Conservation (phyloP, 2,888 invertebrate species). For the Aphodius granarius region DNA sequence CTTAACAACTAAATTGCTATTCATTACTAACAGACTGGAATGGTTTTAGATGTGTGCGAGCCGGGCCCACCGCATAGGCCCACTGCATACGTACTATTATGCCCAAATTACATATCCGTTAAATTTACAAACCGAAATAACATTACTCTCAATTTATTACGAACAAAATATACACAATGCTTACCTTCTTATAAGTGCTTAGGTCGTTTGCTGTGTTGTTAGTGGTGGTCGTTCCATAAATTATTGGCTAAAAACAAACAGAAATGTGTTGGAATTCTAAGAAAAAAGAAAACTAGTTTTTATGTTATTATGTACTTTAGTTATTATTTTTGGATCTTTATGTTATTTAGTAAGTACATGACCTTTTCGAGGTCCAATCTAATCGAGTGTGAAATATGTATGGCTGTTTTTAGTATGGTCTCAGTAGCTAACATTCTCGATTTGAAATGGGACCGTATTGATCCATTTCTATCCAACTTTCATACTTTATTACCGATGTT, state of each 20-base stretch:
- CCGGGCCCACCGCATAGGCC: background rate
- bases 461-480: no score
- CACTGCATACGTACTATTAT: background rate
- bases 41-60: background rate
- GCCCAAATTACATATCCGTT: background rate
- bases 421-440: no score
- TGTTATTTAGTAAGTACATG: background rate
- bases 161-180: constrained; percentile 38
- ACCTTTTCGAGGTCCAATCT: constrained; percentile 1
- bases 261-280: background rate
- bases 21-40: background rate
- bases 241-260: constrained; percentile 61
- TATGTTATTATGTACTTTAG: background rate
- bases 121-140: background rate
- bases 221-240: constrained; percentile 65
- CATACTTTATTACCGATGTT: no score
- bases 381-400: constrained; percentile 1
- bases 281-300: background rate
- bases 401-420: background rate
- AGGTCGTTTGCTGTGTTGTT: constrained; percentile 63
- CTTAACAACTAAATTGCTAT: background rate
- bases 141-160: background rate
- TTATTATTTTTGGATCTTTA: background rate
- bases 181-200: constrained; percentile 62
- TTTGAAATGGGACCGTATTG: no score